Conservation (phyloP, 2,888 invertebrate species). For the Azorinus chamasolen region DNA sequence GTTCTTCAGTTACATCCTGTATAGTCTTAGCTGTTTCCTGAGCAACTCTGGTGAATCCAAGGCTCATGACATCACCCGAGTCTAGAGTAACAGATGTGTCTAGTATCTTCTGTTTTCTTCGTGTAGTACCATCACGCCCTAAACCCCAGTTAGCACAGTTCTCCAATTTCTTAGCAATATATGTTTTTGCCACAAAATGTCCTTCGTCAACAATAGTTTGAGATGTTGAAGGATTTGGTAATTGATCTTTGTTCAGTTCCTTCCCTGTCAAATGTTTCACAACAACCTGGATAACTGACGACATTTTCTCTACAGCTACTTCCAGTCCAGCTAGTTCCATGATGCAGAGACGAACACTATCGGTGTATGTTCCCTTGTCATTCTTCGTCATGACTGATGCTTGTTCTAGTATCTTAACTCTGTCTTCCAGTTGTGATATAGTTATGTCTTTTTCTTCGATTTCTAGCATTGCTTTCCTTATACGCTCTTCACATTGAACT, state of each 20-base stretch:
- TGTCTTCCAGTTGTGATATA: too few relatives aligned
- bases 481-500: too few relatives aligned
- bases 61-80: too few relatives aligned
- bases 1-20: conserved; percentile 30
- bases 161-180: too few relatives aligned
- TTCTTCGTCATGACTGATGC: conserved; percentile 21
- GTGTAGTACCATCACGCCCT: conserved; percentile 39
- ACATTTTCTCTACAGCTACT: conserved; percentile 43
- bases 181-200: conserved; percentile 44
- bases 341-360: conserved; percentile 35
- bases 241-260: too few relatives aligned
- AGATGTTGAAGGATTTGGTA: conserved; percentile 19
- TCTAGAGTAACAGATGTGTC: conserved; percentile 38
- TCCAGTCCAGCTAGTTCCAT: conserved; percentile 46
- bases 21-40: too few relatives aligned
- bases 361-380: conserved; percentile 25
- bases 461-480: too few relatives aligned
- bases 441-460: too few relatives aligned
- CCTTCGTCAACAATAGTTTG: conserved; percentile 45
- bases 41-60: too few relatives aligned
- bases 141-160: conserved; percentile 34
- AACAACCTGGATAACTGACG: too few relatives aligned
- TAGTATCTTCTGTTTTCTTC: conserved; percentile 40
- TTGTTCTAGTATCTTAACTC: too few relatives aligned
- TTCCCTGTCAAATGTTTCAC: too few relatives aligned